Base-by-base conservation (phyloP, 1,140 invertebrate genomes). In the Heterodera carotae region DNA sequence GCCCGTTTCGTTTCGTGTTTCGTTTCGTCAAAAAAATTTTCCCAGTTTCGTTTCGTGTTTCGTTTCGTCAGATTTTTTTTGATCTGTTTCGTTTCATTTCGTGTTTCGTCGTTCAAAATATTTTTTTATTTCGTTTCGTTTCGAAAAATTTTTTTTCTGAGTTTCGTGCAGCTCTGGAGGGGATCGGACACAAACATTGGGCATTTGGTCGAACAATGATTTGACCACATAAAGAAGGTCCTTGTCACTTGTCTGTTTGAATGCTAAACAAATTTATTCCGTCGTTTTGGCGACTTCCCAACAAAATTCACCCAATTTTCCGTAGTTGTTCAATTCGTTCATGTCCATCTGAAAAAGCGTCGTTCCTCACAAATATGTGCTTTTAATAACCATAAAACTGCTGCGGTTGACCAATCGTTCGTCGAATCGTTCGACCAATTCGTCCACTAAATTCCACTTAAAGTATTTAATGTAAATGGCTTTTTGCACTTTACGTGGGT, bases 401-500 rank as follows among this genome's bases (percentile, higher is more conserved):
- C 81, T 33, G 31, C 74, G 76, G 36, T 79, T 83, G 72, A 86
- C 82, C 6, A 75, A 33, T 8, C 70, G 74, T 33, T 74, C 70
- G 76, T 86, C 85, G 69, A 86, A 86, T n/a, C 77, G 69, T 15
- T 75, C 62, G 22, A 86, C 69, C 81, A 86, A 81, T 69, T 86
- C 83, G 8, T 86, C 69, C 25, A 87, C 48, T 74, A 33, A 66
- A 66, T 18, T 66, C 2, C 33, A 66, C 4, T 15, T 25, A 8
- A 27, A 66, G 29, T 31, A 66, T 10, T 31, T 62, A 31, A 62
- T 10, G 22, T n/a, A n/a, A n/a, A n/a, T 25, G 60, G n/a, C 62
- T 2, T 15, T 2, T 29, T 66, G 6, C 33, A 34, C 62, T n/a
- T 0, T 12, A 66, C 62, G 29, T 10, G 80, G 67, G 60, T 86